phyloP scores from a whole-genome alignment of 2,888 invertebrate genomes.

The Psococerastis gibbosa region DNA sequence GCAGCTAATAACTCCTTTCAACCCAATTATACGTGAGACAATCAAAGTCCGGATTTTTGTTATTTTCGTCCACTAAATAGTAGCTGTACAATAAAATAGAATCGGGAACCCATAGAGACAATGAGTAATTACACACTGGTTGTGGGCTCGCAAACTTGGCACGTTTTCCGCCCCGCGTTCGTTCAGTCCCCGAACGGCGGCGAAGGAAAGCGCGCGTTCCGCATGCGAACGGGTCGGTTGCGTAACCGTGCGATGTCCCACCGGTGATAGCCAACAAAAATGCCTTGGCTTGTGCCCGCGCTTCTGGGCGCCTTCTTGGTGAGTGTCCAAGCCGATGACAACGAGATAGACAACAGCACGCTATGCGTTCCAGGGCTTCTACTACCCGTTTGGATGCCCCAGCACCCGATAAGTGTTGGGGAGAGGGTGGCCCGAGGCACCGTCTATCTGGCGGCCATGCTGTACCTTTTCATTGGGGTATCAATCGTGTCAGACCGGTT shows the following conservation, averaged over 20 bases:
- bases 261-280: background rate
- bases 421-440: slow-evolving; percentile 72
- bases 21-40: no score
- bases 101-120: slow-evolving; percentile 9
- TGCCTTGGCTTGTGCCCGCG: no score
- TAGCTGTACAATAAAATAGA: slow-evolving; percentile 11
- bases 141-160: slow-evolving; percentile 4
- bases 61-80: slow-evolving; percentile 8
- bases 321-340: background rate
- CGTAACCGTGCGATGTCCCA: slow-evolving; percentile 1
- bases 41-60: no score
- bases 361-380: slow-evolving; percentile 68
- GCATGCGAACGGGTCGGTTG: slow-evolving; percentile 4
- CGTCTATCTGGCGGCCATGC: slow-evolving; percentile 72
- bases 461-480: slow-evolving; percentile 95
- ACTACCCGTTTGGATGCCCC: slow-evolving; percentile 77
- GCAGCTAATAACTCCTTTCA: no score
- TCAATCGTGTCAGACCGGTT: slow-evolving; percentile 97
- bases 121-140: slow-evolving; percentile 9
- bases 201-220: slow-evolving; percentile 4
- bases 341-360: slow-evolving; percentile 17
- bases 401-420: slow-evolving; percentile 48
- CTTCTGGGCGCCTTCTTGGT: background rate
- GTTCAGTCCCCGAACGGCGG: slow-evolving; percentile 6
- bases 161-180: slow-evolving; percentile 1